These are phyloP conservation scores for Ligdia adustata DNA, from an alignment of 2,888 invertebrate species.

Conservation along the genomic window DNA sequence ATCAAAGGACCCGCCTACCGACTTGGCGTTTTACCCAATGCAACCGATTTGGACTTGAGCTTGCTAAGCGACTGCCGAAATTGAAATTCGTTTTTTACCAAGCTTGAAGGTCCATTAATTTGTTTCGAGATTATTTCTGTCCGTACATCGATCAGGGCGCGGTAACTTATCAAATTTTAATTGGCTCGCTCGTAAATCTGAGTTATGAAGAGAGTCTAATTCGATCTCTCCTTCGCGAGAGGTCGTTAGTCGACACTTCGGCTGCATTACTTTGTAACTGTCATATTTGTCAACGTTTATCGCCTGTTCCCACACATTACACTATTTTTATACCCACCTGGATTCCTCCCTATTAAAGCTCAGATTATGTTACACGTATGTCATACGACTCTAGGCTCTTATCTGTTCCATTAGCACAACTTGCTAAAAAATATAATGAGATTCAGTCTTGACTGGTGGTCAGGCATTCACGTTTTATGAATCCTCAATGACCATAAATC, in stretches of 20 bases:
- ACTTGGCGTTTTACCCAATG: slow-evolving; percentile 43
- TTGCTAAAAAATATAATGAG: slow-evolving; percentile 20
- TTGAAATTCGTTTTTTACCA: slow-evolving; percentile 31
- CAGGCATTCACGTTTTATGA: not conserved
- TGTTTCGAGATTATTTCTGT: slow-evolving; percentile 38
- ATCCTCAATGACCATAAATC: slow-evolving; percentile 1
- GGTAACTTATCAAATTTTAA: slow-evolving; percentile 51
- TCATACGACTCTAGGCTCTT: slow-evolving; percentile 8
- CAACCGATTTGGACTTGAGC: slow-evolving; percentile 55
- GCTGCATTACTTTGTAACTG: slow-evolving; percentile 48
- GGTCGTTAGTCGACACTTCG: slow-evolving; percentile 50
- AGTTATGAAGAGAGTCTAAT: slow-evolving; percentile 44
- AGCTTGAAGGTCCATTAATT: slow-evolving; percentile 11
- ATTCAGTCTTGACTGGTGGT: slow-evolving; percentile 6
- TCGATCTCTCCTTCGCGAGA: slow-evolving; percentile 33
- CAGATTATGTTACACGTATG: slow-evolving; percentile 20
- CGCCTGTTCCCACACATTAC: slow-evolving; percentile 44
- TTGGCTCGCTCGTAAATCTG: slow-evolving; percentile 56
- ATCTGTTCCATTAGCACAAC: slow-evolving; percentile 15
- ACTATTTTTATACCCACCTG: slow-evolving; percentile 40
- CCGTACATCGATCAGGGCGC: slow-evolving; percentile 53
- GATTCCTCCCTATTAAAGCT: slow-evolving; percentile 35
- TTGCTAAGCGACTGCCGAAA: slow-evolving; percentile 42
- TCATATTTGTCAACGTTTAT: slow-evolving; percentile 48
- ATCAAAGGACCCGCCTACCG: slow-evolving; percentile 69